Conservation (phyloP, 2,113 vertebrate species). For the Anseranas semipalmata region DNA sequence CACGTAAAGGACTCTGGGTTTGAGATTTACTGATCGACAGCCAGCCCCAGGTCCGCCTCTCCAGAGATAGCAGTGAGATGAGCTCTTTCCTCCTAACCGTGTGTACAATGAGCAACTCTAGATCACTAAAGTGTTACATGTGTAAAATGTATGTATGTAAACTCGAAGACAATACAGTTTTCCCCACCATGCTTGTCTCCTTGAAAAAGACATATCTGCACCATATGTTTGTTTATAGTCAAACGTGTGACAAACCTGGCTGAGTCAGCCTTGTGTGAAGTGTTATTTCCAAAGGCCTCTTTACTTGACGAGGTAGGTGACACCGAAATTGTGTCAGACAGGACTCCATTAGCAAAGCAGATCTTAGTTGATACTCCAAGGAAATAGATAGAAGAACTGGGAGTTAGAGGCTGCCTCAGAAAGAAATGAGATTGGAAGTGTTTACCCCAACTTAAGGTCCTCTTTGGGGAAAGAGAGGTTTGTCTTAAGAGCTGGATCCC, state of each 20-base stretch:
- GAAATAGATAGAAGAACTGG: background rate
- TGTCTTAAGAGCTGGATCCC: background rate
- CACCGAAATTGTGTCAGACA: background rate
- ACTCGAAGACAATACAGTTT: background rate
- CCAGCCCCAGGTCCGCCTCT: background rate
- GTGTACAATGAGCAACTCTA: background rate
- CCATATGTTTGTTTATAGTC: slow-evolving; percentile 44
- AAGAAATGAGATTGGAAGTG: background rate
- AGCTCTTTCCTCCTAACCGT: background rate
- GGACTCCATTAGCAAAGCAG: background rate
- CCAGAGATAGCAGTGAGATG: background rate
- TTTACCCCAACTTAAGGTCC: background rate
- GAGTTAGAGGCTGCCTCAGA: background rate
- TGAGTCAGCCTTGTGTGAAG: slow-evolving; percentile 1
- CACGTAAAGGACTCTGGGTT: background rate
- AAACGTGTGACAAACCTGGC: background rate
- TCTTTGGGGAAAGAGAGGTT: background rate
- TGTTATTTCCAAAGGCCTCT: background rate
- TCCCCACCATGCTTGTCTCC: background rate
- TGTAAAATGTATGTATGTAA: background rate
- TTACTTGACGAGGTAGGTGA: background rate
- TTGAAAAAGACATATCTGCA: background rate
- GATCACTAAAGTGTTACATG: background rate
- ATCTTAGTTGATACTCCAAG: background rate
- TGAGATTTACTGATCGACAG: background rate